Conservation (phyloP, 2,797 vertebrate species). For the Xiphorhynchus erythropygius region DNA sequence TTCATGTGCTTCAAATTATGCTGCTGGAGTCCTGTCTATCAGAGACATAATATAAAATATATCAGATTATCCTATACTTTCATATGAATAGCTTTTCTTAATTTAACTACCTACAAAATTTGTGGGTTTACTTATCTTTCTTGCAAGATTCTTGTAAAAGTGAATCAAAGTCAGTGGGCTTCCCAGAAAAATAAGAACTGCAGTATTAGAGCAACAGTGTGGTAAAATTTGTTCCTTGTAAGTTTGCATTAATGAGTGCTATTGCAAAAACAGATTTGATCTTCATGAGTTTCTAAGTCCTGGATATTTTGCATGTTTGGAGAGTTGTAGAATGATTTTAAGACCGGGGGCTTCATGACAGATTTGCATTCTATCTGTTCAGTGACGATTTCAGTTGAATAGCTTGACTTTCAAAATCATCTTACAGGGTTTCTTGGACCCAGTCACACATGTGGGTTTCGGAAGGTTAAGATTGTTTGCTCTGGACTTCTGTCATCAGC, state of each 20-base stretch:
- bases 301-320: not conserved
- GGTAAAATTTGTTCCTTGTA: not conserved
- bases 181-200: not conserved
- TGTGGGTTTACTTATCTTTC: not conserved
- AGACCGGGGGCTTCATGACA: not conserved
- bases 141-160: not conserved
- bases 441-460: not conserved
- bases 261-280: not conserved
- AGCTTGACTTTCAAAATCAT: not conserved
- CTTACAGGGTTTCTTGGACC: not conserved
- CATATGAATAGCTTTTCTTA: not conserved
- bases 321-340: not conserved
- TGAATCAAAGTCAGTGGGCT: not conserved
- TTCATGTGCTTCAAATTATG: not conserved
- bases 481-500: not conserved
- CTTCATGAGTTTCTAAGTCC: not conserved
- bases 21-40: not conserved
- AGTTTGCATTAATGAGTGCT: not conserved
- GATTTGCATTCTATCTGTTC: not conserved
- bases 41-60: not conserved
- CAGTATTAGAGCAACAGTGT: not conserved
- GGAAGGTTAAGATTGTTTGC: not conserved
- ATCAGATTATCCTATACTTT: not conserved
- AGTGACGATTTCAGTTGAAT: not conserved
- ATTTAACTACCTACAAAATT: not conserved